Evolutionary conservation across 2,797 vertebrate species (phyloP), one percentile per base, ranked within the genome.

Genomic region (Arnoldichthys spilopterus): DNA sequence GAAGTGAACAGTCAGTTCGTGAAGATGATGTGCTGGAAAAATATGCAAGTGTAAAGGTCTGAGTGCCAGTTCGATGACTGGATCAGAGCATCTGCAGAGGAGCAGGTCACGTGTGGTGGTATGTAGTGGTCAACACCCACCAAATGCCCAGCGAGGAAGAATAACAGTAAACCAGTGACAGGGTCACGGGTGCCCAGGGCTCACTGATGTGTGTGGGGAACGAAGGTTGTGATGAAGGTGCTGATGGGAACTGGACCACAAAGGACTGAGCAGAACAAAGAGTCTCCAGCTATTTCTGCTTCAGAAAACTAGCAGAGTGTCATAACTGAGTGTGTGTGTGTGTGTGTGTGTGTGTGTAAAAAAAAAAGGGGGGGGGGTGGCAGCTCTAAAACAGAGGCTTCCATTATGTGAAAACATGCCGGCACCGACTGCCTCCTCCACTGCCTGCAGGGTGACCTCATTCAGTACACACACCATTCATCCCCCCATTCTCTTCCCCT

Each of bases 381-480:
- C 22, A 2, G 2, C 2, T n/a, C 30, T 63, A 64, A 59, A 72
- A 76, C 74, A 85, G 53, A 69, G 66, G 72, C 58, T 37, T 77
- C 72, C 77, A 77, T 82, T 84, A 81, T 84, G 74, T 79, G 75
- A 68, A 84, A 74, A 62, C 74, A 68, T 30, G 67, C 62, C 88
- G 87, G 87, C 78, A 68, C 81, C 73, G 88, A 90, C 90, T 89
- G 87, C 87, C 82, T 56, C 73, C 83, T 37, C 22, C 85, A 84
- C 77, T 85, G 82, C 88, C 80, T 85, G 85, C 85, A 83, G 87
- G 85, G 90, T 93, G 92, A 93, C 94, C 92, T 93, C 91, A 94
- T 92, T 93, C 90, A 88, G 86, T 91, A 87, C 87, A 89, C 87
- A 91, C 76, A 89, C 86, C 83, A 90, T 87, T 88, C 78, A 74